Base-by-base conservation (phyloP, 2,113 vertebrate species). In the Ardeotis arabs region DNA sequence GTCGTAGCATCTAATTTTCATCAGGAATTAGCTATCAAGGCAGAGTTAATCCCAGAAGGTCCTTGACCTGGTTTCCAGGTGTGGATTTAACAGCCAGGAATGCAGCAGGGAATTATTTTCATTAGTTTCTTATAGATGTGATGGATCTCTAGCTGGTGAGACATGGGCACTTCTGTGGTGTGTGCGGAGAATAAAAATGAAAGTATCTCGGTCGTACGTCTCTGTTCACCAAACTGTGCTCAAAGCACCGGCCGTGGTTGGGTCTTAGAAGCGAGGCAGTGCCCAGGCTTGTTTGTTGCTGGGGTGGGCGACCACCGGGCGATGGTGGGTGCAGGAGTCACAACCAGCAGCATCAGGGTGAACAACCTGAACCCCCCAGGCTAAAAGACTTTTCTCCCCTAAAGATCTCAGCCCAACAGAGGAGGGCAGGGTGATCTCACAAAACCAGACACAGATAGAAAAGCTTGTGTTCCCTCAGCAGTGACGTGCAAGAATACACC, bases 401-500 rank as follows among this genome's bases (percentile, higher is more conserved):
- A 15, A 72, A 45, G 60, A 82, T 79, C 69, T 72, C 70, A 72
- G 49, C 77, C 56, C 69, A 73, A 4, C 64, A 37, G 19, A 74
- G 33, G 44, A 59, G 18, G 21, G 14, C 39, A 76, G 66, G n/a
- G 23, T 83, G 75, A 85, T 79, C 25, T 92, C 58, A 33, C 12
- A 55, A 55, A 87, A 25, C 37, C 59, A 90, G 93, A 58, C 29
- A 62, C 3, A 33, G 25, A 6, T 0, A 63, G 60, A 50, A n/a
- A 66, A 56, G 45, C 37, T 85, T 93, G 85, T 17, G 39, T 84
- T 89, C 12, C 58, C 49, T 95, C 81, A 94, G 56, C 52, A 21
- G 3, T 89, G 86, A 83, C 85, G 83, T 12, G 15, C 3, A 9
- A 45, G 79, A 19, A 20, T 23, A 27, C 31, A 74, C 50, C 83